Base-by-base conservation (phyloP, 2,888 invertebrate genomes). In the Leptura quadrifasciata region DNA sequence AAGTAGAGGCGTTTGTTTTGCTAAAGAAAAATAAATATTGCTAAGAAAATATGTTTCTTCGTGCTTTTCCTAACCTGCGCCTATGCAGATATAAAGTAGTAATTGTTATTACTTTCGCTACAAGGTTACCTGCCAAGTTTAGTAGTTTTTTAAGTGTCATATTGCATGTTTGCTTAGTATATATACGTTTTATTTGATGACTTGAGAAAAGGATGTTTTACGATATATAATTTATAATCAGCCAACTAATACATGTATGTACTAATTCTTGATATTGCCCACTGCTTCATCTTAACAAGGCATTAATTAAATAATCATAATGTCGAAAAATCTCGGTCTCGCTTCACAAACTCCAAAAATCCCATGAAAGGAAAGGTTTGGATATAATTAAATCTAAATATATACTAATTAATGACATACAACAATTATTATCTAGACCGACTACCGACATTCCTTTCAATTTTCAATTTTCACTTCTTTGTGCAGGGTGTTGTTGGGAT, bases 151-250 rank as follows among this genome's bases (percentile, higher is more conserved):
- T 65, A 54, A 65, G 20, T 65, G 65, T 65, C 24, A n/a, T n/a
- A 65, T 65, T 24, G 65, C 65, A 65, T 65, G 65, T 65, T 12
- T 52, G 52, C 54, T 54, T 52, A 54, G 21, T 24, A n/a, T 47
- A 15, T 24, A n/a, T 47, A 15, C 52, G 4, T 15, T 65, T 52
- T 52, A 52, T 24, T 52, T 52, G 65, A 65, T 52, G 52, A 27
- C 24, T n/a, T 64, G 35, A 64, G 47, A 54, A 65, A 21, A 52
- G 5, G 47, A 35, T 39, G 31, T 35, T 35, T 31, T 18, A 61
- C 31, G 61, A 31, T 17, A 10, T 61, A 61, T 61, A 35, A 31
- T 35, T 61, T 10, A 57, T 18, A 21, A 10, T 12, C 3, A 61
- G 8, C 61, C 6, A 35, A 6, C 5, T 24, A 58, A 58, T 24